A percentile compares a stretch with the other conserved stretches of the same genome.
Evolutionary conservation across 2,797 vertebrate genomes (phyloP).

Genomic region (Geotrypetes seraphini): DNA sequence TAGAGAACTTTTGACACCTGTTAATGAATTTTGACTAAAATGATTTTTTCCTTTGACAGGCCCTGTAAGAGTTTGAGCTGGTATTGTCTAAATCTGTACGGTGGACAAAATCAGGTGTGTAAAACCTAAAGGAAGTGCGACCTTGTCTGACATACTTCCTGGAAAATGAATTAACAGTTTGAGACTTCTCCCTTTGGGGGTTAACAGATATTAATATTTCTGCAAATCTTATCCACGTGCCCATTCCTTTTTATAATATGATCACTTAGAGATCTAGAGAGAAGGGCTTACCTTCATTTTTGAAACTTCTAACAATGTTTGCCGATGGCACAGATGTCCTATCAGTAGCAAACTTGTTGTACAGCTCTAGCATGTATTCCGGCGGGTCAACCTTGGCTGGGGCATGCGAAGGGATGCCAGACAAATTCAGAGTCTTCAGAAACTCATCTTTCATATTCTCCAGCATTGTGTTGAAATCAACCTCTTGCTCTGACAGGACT

Average conservation of each 20-base stretch:
- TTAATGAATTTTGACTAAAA: too few species aligned
- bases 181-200: neutral
- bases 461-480: constrained; percentile 73
- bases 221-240: neutral
- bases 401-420: constrained; percentile 58
- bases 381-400: constrained; percentile 74
- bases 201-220: neutral
- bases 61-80: too few species aligned
- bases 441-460: constrained; percentile 84
- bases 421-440: constrained; percentile 79
- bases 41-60: too few species aligned
- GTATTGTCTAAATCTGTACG: too few species aligned
- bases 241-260: too few species aligned
- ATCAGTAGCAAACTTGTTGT: constrained; percentile 90
- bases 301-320: constrained; percentile 95
- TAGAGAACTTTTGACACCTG: too few species aligned
- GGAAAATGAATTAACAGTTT: neutral
- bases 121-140: too few species aligned
- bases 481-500: constrained; percentile 69
- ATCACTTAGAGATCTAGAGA: rapidly evolving
- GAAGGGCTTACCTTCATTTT: constrained; percentile 84
- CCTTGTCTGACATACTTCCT: too few species aligned
- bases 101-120: too few species aligned
- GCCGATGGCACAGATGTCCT: constrained; percentile 81
- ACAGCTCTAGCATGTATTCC: constrained; percentile 96